phyloP scores from a whole-genome alignment of 37 sponge, comb jelly and placozoan species.

The Beroe forskalii region DNA sequence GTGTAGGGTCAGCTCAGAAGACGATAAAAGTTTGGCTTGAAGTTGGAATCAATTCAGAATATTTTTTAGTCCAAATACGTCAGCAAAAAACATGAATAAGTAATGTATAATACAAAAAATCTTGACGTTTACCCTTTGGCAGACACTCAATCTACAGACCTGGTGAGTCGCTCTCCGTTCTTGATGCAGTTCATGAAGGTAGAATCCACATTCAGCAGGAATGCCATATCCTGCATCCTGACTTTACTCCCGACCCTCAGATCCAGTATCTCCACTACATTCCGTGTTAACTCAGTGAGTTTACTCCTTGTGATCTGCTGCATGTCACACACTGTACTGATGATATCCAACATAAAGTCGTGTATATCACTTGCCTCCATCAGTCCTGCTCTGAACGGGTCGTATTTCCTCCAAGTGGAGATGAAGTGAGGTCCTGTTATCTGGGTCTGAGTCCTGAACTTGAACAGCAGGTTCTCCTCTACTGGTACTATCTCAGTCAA shows the following conservation, averaged over 20 bases:
- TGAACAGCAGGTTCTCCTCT: slow-evolving; percentile 53
- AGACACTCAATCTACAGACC: too few relatives aligned
- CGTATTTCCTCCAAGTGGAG: slow-evolving; percentile 42
- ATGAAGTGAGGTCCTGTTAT: slow-evolving; percentile 47
- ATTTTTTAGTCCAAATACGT: too few relatives aligned
- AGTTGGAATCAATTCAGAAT: too few relatives aligned
- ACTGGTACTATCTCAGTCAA: slow-evolving; percentile 46
- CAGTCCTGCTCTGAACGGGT: slow-evolving; percentile 29
- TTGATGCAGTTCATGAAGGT: slow-evolving; percentile 63
- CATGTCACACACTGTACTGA: slow-evolving; percentile 38
- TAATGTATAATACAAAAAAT: too few relatives aligned
- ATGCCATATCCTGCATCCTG: slow-evolving; percentile 28
- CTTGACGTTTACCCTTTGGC: too few relatives aligned
- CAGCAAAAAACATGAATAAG: too few relatives aligned
- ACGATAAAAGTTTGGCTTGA: too few relatives aligned
- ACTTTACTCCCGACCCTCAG: slow-evolving; percentile 17
- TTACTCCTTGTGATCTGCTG: slow-evolving; percentile 13
- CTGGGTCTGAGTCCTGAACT: slow-evolving; percentile 43
- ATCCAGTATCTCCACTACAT: slow-evolving; percentile 30
- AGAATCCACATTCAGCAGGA: slow-evolving; percentile 33
- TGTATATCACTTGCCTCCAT: slow-evolving; percentile 51
- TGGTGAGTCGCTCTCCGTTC: slow-evolving; percentile 6
- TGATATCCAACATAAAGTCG: slow-evolving; percentile 38
- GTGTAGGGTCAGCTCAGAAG: too few relatives aligned
- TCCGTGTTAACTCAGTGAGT: slow-evolving; percentile 22